Evolutionary conservation across 2,113 vertebrate species (phyloP).

Genomic region (Deroptyus accipitrinus): DNA sequence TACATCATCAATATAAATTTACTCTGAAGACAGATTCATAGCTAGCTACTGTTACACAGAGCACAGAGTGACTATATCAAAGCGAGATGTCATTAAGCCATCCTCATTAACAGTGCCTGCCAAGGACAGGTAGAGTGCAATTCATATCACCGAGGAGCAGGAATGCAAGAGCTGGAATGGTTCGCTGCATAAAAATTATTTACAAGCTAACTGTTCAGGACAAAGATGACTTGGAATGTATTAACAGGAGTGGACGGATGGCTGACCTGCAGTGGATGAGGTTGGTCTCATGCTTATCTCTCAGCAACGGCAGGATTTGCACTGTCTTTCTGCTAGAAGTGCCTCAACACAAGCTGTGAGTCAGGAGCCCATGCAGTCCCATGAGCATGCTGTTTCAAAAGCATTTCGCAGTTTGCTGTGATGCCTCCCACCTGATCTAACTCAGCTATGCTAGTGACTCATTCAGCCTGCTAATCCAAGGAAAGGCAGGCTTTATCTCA

Average conservation of each 20-base stretch:
- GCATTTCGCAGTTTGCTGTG: background rate
- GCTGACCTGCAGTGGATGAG: background rate
- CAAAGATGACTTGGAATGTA: background rate
- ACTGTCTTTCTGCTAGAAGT: background rate
- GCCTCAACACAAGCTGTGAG: background rate
- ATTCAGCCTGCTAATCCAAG: background rate
- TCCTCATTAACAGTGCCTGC: background rate
- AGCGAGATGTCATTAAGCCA: conserved; percentile 30
- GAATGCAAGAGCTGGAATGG: background rate
- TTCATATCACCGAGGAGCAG: background rate
- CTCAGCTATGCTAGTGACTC: background rate
- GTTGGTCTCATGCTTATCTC: background rate
- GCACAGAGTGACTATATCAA: background rate
- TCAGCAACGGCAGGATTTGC: background rate
- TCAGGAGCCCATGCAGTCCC: background rate
- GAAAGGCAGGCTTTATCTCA: background rate
- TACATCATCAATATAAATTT: conserved; percentile 43
- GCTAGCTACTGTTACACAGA: background rate
- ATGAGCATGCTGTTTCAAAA: background rate
- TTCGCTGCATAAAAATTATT: background rate
- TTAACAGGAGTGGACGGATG: background rate
- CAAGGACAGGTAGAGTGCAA: background rate
- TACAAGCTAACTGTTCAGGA: background rate
- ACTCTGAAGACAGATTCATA: conserved; percentile 2
- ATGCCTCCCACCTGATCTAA: conserved; percentile 29